phyloP scores from a whole-genome alignment of 1,140 invertebrate species.

The Aphis craccivora region DNA sequence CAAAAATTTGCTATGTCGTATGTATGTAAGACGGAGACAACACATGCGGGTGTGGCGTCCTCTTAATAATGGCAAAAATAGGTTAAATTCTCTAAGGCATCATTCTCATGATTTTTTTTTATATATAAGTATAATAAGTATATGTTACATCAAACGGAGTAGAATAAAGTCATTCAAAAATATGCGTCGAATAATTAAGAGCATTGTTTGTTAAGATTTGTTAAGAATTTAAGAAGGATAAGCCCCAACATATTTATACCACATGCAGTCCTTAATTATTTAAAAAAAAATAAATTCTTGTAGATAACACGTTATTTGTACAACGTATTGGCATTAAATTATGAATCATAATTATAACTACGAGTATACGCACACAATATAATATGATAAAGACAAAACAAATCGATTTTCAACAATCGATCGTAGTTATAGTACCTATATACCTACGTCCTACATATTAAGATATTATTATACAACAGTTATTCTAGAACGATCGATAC shows the following conservation, averaged over 20 bases:
- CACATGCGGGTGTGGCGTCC: too few species aligned
- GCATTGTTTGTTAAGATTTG: too few species aligned
- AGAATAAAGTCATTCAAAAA: neutral
- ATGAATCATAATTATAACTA: neutral
- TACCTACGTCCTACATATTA: too few species aligned
- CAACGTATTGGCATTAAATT: neutral
- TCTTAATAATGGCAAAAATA: neutral
- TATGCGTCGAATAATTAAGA: neutral
- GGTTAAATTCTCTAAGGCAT: neutral
- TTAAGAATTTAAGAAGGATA: too few species aligned
- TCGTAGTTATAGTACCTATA: neutral
- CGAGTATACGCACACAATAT: neutral
- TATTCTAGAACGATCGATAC: too few species aligned
- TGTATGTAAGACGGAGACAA: too few species aligned
- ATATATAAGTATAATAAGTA: neutral
- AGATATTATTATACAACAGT: neutral
- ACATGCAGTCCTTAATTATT: neutral
- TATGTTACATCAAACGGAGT: neutral
- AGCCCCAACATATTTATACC: neutral
- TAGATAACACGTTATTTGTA: neutral
- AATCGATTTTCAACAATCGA: neutral
- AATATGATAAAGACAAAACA: neutral
- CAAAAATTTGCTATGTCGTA: too few species aligned
- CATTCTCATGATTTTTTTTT: neutral
- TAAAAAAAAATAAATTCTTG: neutral